Conservation (phyloP, 2,113 vertebrate species). For the Triplophysa rosa region DNA sequence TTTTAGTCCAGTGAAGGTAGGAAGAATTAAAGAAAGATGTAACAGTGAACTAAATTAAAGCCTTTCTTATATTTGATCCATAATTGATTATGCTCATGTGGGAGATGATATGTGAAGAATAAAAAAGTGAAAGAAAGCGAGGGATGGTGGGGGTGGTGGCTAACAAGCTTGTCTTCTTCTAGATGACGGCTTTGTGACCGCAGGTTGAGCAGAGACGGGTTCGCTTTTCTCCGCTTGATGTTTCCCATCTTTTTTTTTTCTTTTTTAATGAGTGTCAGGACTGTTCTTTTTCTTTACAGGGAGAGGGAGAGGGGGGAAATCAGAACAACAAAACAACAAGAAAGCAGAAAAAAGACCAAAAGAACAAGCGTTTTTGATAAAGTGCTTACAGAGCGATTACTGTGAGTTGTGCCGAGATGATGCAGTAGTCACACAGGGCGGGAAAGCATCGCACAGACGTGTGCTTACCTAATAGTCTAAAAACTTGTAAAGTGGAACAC, state of each 20-base stretch:
- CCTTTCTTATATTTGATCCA: conserved; percentile 72
- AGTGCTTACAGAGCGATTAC: conserved; percentile 77
- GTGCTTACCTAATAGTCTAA: background rate
- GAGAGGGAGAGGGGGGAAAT: conserved; percentile 41
- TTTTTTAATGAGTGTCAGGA: conserved; percentile 80
- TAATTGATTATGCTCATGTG: conserved; percentile 77
- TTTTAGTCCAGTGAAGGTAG: background rate
- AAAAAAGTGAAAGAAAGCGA: conserved; percentile 22
- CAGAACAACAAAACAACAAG: conserved; percentile 76
- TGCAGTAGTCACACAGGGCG: conserved; percentile 63
- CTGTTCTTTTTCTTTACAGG: conserved; percentile 61
- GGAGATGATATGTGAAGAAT: conserved; percentile 53
- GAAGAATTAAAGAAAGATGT: conserved; percentile 38
- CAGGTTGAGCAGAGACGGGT: conserved; percentile 73
- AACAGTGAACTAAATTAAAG: conserved; percentile 57
- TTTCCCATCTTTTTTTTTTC: conserved; percentile 64
- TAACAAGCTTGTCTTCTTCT: conserved; percentile 69
- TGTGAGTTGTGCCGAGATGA: conserved; percentile 71
- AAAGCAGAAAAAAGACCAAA: conserved; percentile 74
- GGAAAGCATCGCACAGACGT: conserved; percentile 25
- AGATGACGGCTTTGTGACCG: conserved; percentile 74
- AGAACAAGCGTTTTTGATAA: conserved; percentile 76
- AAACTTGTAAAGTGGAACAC: conserved; percentile 4
- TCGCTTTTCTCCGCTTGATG: conserved; percentile 70
- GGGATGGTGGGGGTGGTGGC: conserved; percentile 53